phyloP scores from a whole-genome alignment of 2,797 vertebrate species.

The Ibycter americanus region DNA sequence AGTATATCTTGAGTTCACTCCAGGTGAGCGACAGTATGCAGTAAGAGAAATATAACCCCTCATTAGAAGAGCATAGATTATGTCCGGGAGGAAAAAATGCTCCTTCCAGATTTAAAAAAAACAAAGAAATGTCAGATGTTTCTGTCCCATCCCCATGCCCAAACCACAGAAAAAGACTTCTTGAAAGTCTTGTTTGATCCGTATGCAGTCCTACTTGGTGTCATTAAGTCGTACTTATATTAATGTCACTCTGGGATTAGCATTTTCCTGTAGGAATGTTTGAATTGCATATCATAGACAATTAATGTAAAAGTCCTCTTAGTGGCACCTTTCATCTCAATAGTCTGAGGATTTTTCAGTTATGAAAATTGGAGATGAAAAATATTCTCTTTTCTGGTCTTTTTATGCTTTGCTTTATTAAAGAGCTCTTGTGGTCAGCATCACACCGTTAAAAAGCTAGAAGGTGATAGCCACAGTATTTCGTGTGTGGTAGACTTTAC shows the following conservation, averaged over 20 bases:
- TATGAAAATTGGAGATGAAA: constrained; percentile 30
- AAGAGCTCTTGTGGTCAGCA: not conserved
- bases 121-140: not conserved
- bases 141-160: not conserved
- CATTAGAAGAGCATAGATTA: not conserved
- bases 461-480: constrained; percentile 39
- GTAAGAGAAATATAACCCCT: not conserved
- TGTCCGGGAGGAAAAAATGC: not conserved
- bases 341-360: not conserved
- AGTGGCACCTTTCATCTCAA: not conserved
- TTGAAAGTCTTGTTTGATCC: not conserved
- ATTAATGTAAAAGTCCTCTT: not conserved
- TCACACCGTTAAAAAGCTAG: constrained; percentile 5
- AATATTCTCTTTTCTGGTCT: not conserved
- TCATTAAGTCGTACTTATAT: not conserved
- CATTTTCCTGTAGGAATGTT: not conserved
- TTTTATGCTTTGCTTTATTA: constrained; percentile 16
- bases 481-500: constrained; percentile 42
- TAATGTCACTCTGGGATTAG: not conserved
- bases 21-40: not conserved
- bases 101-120: not conserved
- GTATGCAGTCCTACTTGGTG: not conserved
- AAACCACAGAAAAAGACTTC: not conserved
- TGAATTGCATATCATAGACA: not conserved
- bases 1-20: not conserved